A percentile compares a stretch with the other conserved stretches of the same genome.
phyloP scores from a whole-genome alignment of 2,113 vertebrate species.

The Bubalus kerabau region DNA sequence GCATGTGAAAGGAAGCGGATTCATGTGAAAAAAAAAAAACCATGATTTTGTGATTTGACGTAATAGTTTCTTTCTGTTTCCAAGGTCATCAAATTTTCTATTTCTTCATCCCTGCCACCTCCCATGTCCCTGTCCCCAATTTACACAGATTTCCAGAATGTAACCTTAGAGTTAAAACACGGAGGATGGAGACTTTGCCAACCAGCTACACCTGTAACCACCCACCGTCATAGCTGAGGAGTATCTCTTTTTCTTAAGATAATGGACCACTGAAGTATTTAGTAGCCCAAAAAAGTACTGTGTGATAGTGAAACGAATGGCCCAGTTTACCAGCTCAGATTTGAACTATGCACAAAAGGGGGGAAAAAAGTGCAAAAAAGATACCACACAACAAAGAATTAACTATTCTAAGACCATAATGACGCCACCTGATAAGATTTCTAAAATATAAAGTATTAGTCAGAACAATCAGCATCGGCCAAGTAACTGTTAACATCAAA shows the following conservation, averaged over 20 bases:
- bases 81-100: neutral
- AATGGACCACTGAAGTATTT: neutral
- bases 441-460: neutral
- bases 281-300: neutral
- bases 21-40: neutral
- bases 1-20: slow-evolving; percentile 63
- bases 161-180: neutral
- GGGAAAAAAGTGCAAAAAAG: neutral
- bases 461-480: neutral
- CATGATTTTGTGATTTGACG: neutral
- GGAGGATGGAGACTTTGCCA: neutral
- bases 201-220: neutral
- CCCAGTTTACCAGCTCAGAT: neutral
- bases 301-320: neutral
- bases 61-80: neutral
- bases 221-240: neutral
- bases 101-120: neutral
- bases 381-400: neutral
- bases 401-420: neutral
- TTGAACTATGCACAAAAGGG: neutral
- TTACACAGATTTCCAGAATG: neutral
- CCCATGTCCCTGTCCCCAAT: fast-evolving
- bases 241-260: neutral
- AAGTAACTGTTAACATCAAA: neutral
- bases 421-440: neutral